phyloP scores from a whole-genome alignment of 2,888 invertebrate species.

The Drosophila pullipes region DNA sequence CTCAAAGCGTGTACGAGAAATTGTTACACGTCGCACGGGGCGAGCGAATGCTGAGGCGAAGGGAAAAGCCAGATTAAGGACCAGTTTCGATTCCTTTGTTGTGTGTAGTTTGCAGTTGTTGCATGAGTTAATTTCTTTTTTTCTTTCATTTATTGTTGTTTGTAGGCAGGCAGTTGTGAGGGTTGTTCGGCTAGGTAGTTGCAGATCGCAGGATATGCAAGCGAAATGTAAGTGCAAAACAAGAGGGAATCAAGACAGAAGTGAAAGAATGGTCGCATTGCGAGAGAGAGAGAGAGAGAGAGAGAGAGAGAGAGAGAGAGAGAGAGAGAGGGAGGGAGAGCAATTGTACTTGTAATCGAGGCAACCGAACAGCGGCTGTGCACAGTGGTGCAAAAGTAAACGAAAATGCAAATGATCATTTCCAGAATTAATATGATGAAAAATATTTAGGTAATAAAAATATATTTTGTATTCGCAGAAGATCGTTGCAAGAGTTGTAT shows the following conservation, averaged over 20 bases:
- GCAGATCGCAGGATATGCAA: slow-evolving; percentile 55
- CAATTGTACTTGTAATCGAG: neutral
- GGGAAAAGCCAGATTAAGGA: slow-evolving; percentile 74
- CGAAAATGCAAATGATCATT: neutral
- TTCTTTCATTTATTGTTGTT: neutral
- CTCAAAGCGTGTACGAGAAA: slow-evolving; percentile 59
- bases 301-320: neutral
- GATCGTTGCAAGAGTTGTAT: neutral
- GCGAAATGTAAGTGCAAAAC: slow-evolving; percentile 53
- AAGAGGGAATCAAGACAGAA: slow-evolving; percentile 51
- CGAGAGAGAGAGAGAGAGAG: neutral
- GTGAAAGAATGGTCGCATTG: slow-evolving; percentile 7
- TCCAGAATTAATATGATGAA: neutral
- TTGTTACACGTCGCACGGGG: slow-evolving; percentile 62
- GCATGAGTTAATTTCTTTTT: slow-evolving; percentile 45
- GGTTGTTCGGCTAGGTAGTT: slow-evolving; percentile 58
- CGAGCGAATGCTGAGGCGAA: slow-evolving; percentile 41
- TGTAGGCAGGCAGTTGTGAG: slow-evolving; percentile 31
- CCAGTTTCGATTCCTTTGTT: slow-evolving; percentile 75
- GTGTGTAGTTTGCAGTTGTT: slow-evolving; percentile 24
- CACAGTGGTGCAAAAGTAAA: neutral
- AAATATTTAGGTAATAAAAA: neutral
- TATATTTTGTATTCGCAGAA: neutral
- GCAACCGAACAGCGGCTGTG: neutral
- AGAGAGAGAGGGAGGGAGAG: neutral